Base-by-base conservation (phyloP, 2,888 invertebrate species). In the Lathronympha strigana region DNA sequence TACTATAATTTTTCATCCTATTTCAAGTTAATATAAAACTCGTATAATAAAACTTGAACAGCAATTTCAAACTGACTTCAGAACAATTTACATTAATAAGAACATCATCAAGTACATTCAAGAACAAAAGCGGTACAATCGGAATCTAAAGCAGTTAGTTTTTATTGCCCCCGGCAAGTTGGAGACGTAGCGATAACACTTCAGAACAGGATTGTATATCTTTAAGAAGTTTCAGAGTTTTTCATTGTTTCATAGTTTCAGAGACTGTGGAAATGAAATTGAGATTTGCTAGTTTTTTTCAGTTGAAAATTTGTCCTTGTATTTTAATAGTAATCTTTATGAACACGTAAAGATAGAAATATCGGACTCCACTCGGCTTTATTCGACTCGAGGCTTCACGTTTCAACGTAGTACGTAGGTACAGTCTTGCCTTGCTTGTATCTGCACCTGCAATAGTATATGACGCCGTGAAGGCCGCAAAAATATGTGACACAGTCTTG, bases 181-280 rank as follows among this genome's bases (percentile, higher is more conserved):
- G 31, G n/a, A 31, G 54, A 36, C 62, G 57, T 19, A n/a, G 53
- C 47, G 62, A 62, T 62, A 47, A 54, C 47, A 54, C 54, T 47
- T 45, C 21, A 45, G 47, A 61, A 45, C 33, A 13, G 36, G 54
- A 54, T 62, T 62, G 36, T 62, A 62, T 38, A 51, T 51, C 54
- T 45, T 62, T 62, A 62, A 17, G 36, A 45, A 61, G 40, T 19
- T 40, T 40, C 43, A 8, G 9, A 54, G 23, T 61, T 61, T 43
- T 53, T 54, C 17, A 62, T 62, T 62, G 61, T 53, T 61, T 53
- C 40, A 28, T 54, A 36, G 33, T 61, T 54, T 62, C 43, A 23
- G 40, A 17, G 17, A 28, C 43, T 43, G 17, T 21, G 15, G 51
- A 33, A 15, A 19, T 13, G 15, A 33, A 40, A 25, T 28, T 45